Conservation (phyloP, 2,888 invertebrate species). For the Lumbricus terrestris region DNA sequence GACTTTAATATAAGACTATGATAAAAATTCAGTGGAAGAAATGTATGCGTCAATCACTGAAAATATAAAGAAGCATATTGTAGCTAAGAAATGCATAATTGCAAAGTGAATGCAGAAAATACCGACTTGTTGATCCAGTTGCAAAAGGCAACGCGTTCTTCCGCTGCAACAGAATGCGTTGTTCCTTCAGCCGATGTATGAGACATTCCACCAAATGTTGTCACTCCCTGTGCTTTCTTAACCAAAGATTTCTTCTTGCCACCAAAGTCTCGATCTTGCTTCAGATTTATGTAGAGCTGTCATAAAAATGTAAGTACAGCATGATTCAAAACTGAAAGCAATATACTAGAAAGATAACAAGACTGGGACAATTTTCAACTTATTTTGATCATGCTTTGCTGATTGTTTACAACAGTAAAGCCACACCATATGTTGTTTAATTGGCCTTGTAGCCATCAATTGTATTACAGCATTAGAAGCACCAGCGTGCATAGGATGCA, state of each 20-base stretch:
- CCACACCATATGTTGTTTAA: no score
- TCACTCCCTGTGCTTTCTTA: slow-evolving; percentile 24
- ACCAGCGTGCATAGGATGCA: no score
- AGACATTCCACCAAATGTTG: slow-evolving; percentile 80
- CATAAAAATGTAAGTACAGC: background rate
- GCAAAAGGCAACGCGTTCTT: slow-evolving; percentile 92
- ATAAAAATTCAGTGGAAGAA: background rate
- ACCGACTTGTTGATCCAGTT: slow-evolving; percentile 86
- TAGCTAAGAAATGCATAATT: background rate
- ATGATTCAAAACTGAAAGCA: background rate
- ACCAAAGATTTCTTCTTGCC: slow-evolving; percentile 69
- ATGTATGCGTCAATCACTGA: background rate
- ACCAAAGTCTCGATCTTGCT: slow-evolving; percentile 82
- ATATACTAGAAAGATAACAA: background rate
- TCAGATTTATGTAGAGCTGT: slow-evolving; percentile 77
- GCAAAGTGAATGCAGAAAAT: slow-evolving; percentile 33
- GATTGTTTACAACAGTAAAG: no score
- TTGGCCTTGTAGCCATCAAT: no score
- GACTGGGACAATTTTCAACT: no score
- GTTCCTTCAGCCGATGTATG: slow-evolving; percentile 80
- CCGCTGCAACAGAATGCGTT: slow-evolving; percentile 75
- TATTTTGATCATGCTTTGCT: background rate
- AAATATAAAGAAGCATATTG: no score
- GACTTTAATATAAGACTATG: background rate
- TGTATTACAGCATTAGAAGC: no score